phyloP scores from a whole-genome alignment of 2,888 invertebrate species.

The Reticulitermes lucifugus region DNA sequence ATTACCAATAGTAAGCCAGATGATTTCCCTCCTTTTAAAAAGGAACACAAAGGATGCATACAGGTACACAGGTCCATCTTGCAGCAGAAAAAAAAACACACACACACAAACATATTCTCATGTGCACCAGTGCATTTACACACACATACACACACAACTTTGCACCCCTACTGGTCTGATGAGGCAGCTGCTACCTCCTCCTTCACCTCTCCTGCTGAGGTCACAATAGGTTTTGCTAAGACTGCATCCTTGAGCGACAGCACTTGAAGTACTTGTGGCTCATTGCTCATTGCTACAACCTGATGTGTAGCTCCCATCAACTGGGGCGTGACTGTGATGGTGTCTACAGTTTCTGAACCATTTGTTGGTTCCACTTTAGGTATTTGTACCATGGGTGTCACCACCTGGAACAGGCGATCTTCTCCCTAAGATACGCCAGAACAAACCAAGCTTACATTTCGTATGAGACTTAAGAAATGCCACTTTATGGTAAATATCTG shows the following conservation, averaged over 20 bases:
- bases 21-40: conserved; percentile 16
- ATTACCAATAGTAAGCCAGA: not conserved
- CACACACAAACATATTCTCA: not conserved
- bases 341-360: conserved; percentile 78
- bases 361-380: conserved; percentile 82
- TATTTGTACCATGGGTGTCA: conserved; percentile 85
- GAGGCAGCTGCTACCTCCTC: conserved; percentile 38
- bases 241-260: conserved; percentile 81
- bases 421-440: conserved; percentile 38
- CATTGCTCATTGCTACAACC: conserved; percentile 80
- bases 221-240: conserved; percentile 32
- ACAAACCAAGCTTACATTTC: conserved; percentile 18
- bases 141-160: conserved; percentile 2
- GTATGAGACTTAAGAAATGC: not conserved
- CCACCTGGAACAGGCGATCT: conserved; percentile 63
- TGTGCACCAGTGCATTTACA: not conserved
- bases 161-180: conserved; percentile 39
- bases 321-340: conserved; percentile 76
- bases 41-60: not conserved
- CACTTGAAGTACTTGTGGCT: conserved; percentile 85
- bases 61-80: not conserved
- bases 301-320: conserved; percentile 72
- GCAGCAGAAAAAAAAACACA: not conserved
- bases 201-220: conserved; percentile 42
- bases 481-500: no score